Evolutionary conservation across 1,140 invertebrate species (phyloP).

Genomic region (Zaprionus camerounensis): DNA sequence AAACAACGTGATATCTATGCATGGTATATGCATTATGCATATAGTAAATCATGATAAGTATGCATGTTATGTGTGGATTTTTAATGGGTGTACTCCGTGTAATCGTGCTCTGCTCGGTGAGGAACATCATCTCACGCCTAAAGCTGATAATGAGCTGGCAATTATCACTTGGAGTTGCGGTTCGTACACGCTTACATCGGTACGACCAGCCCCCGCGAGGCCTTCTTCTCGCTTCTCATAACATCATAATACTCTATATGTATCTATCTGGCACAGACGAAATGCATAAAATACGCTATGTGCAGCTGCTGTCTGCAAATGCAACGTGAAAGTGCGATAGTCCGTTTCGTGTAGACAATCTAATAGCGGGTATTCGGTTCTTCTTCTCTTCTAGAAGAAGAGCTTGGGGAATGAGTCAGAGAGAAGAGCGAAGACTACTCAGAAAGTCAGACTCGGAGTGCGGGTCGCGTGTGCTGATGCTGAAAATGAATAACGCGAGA

Average conservation of each 20-base stretch:
- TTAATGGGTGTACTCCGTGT: slow-evolving; percentile 31
- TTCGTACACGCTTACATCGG: slow-evolving; percentile 3
- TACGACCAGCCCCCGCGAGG: background rate
- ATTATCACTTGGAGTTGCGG: slow-evolving; percentile 67
- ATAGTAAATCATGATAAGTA: background rate
- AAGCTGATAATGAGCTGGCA: slow-evolving; percentile 68
- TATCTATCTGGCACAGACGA: slow-evolving; percentile 34
- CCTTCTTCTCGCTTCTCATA: background rate
- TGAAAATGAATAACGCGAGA: slow-evolving; percentile 61
- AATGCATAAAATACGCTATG: slow-evolving; percentile 36
- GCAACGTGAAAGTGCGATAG: slow-evolving; percentile 39
- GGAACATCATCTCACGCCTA: slow-evolving; percentile 68
- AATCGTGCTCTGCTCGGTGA: slow-evolving; percentile 32
- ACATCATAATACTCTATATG: slow-evolving; percentile 17
- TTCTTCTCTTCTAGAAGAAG: background rate
- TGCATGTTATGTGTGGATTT: background rate
- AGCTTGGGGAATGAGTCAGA: slow-evolving; percentile 28
- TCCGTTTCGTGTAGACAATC: slow-evolving; percentile 68
- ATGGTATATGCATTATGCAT: slow-evolving; percentile 9
- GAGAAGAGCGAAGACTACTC: background rate
- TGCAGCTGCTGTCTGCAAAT: background rate
- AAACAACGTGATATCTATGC: background rate
- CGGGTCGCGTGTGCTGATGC: slow-evolving; percentile 62
- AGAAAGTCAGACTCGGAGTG: slow-evolving; percentile 8
- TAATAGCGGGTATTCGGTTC: slow-evolving; percentile 22